Percentiles rank a stretch among this genome's conserved stretches.
Evolutionary conservation across 2,113 vertebrate genomes (phyloP).

Genomic region (Macquaria ambigua): DNA sequence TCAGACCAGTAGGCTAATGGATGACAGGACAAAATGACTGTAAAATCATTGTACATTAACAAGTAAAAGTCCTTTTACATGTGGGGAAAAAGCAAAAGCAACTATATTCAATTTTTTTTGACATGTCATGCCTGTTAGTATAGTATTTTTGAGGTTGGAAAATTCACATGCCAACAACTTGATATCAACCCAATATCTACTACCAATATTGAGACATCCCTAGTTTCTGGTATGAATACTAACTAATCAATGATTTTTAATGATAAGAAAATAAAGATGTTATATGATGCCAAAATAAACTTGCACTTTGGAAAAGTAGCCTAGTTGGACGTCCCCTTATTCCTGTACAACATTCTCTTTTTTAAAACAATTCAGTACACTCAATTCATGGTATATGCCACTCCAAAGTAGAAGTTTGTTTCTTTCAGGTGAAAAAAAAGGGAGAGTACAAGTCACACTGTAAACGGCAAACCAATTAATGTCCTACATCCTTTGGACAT

Average conservation of each 20-base stretch:
- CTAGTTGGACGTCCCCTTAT: constrained; percentile 20
- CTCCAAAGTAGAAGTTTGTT: constrained; percentile 28
- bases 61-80: constrained; percentile 33
- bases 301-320: constrained; percentile 36
- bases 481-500: constrained; percentile 52
- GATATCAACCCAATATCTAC: constrained; percentile 37
- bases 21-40: constrained; percentile 21
- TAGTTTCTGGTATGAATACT: constrained; percentile 15
- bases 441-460: constrained; percentile 40
- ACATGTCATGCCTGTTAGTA: constrained; percentile 25
- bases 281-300: constrained; percentile 46
- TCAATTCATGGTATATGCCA: constrained; percentile 36
- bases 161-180: constrained; percentile 44
- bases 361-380: constrained; percentile 45
- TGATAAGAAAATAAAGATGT: constrained; percentile 45
- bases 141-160: constrained; percentile 22
- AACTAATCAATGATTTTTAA: constrained; percentile 25
- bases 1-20: neutral
- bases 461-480: constrained; percentile 45
- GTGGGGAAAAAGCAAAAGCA: constrained; percentile 3
- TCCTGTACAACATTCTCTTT: constrained; percentile 38
- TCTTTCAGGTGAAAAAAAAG: constrained; percentile 30
- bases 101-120: constrained; percentile 8
- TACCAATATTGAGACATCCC: constrained; percentile 38
- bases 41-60: constrained; percentile 23